phyloP scores from a whole-genome alignment of 37 sponge, comb jelly and placozoan genomes.

The Cliona cf. orientalis region DNA sequence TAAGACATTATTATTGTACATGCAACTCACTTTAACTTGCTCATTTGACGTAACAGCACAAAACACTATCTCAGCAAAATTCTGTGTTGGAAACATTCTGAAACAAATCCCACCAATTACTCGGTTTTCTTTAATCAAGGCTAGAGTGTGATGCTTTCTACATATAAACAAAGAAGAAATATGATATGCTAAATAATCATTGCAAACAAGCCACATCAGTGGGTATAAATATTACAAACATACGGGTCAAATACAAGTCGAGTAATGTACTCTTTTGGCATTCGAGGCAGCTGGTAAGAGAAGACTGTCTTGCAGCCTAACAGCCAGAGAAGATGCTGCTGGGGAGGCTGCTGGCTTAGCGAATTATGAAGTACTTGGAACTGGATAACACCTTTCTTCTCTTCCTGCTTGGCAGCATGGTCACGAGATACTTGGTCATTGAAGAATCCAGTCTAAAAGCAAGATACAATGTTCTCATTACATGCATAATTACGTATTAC shows the following conservation, averaged over 20 bases:
- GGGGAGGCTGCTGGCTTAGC: conserved; percentile 42
- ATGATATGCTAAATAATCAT: neutral
- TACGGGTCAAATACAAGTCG: conserved; percentile 94
- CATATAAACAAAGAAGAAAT: neutral
- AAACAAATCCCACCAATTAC: conserved; percentile 97
- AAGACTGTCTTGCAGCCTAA: conserved; percentile 83
- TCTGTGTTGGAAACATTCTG: conserved; percentile 88
- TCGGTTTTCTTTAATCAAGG: conserved; percentile 89
- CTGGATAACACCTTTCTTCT: conserved; percentile 67
- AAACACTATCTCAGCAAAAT: conserved; percentile 97
- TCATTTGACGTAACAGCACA: conserved; percentile 96
- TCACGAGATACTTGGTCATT: conserved; percentile 88
- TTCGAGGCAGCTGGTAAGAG: conserved; percentile 90
- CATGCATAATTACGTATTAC: neutral
- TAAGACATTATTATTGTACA: neutral
- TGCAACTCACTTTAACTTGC: conserved; percentile 86
- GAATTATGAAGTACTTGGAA: conserved; percentile 82
- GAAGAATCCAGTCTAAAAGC: conserved; percentile 63
- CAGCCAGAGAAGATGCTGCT: conserved; percentile 89
- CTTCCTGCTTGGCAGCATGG: conserved; percentile 85
- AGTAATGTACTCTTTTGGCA: conserved; percentile 98
- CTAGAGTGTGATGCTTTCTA: conserved; percentile 90
- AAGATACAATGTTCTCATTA: neutral
- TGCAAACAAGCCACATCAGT: neutral
- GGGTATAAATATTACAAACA: conserved; percentile 19